Conservation (phyloP, 2,113 vertebrate genomes). For the Gambusia affinis region DNA sequence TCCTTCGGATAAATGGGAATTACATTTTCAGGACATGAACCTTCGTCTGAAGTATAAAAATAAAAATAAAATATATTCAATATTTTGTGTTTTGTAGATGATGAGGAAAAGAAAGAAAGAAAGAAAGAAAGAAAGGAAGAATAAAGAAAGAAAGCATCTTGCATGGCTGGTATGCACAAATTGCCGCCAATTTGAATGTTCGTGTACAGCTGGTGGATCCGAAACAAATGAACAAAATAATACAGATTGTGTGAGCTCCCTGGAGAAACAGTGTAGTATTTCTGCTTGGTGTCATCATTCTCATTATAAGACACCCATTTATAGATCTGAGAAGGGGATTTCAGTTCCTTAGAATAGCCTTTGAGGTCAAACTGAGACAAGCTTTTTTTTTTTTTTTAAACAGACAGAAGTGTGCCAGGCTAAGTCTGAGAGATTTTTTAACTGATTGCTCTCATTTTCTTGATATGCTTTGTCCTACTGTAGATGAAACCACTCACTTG, state of each 20-base stretch:
- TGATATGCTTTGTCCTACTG: slow-evolving; percentile 4
- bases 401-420: slow-evolving; percentile 59
- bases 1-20: slow-evolving; percentile 39
- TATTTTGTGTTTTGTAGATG: no score
- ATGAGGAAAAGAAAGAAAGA: no score
- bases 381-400: slow-evolving; percentile 47
- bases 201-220: slow-evolving; percentile 9
- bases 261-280: slow-evolving; percentile 70
- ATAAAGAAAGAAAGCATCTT: no score
- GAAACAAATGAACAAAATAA: slow-evolving; percentile 47
- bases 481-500: neutral
- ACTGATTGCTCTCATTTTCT: slow-evolving; percentile 10
- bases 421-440: slow-evolving; percentile 23
- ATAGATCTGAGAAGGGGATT: slow-evolving; percentile 73
- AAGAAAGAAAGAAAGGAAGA: no score
- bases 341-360: slow-evolving; percentile 72
- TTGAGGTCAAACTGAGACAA: slow-evolving; percentile 64
- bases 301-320: slow-evolving; percentile 74
- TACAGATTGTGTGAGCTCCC: slow-evolving; percentile 61
- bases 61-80: no score
- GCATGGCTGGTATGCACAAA: no score
- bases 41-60: neutral
- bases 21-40: neutral
- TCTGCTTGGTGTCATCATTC: slow-evolving; percentile 71
- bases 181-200: no score